phyloP scores from a whole-genome alignment of 1,140 invertebrate genomes.

The Drosophila suzukii region DNA sequence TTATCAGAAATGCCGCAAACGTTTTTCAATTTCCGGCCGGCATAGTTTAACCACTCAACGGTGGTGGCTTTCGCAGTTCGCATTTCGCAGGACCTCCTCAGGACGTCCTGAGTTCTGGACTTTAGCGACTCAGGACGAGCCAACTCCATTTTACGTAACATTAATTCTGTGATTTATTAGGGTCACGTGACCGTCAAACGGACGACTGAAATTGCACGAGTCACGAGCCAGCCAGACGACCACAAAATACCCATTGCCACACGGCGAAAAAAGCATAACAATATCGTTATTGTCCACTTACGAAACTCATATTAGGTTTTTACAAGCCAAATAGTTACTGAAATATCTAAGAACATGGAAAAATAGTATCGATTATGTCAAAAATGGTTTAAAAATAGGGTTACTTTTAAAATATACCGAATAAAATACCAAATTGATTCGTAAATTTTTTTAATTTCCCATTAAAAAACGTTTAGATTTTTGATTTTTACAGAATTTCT shows the following conservation, averaged over 20 bases:
- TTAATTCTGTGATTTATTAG: constrained; percentile 85
- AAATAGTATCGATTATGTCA: no score
- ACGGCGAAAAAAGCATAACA: constrained; percentile 30
- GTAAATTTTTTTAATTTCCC: no score
- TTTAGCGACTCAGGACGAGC: constrained; percentile 13
- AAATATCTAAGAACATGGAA: no score
- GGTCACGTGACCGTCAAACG: constrained; percentile 84
- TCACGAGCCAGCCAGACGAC: constrained; percentile 71
- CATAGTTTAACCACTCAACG: constrained; percentile 66
- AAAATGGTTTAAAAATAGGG: no score
- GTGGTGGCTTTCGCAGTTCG: constrained; percentile 23
- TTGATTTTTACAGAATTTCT: no score
- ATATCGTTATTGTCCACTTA: not conserved
- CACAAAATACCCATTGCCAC: constrained; percentile 55
- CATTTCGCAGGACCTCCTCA: constrained; percentile 10
- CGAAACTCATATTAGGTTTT: no score
- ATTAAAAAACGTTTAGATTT: no score
- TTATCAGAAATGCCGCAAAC: constrained; percentile 80
- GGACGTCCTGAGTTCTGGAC: constrained; percentile 4
- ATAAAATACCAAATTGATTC: no score
- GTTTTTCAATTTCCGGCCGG: constrained; percentile 79
- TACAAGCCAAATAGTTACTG: no score
- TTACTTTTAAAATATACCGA: no score
- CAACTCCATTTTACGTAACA: constrained; percentile 85
- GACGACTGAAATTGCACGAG: constrained; percentile 69